phyloP scores from a whole-genome alignment of 2,113 vertebrate genomes.

The Laterallus jamaicensis region DNA sequence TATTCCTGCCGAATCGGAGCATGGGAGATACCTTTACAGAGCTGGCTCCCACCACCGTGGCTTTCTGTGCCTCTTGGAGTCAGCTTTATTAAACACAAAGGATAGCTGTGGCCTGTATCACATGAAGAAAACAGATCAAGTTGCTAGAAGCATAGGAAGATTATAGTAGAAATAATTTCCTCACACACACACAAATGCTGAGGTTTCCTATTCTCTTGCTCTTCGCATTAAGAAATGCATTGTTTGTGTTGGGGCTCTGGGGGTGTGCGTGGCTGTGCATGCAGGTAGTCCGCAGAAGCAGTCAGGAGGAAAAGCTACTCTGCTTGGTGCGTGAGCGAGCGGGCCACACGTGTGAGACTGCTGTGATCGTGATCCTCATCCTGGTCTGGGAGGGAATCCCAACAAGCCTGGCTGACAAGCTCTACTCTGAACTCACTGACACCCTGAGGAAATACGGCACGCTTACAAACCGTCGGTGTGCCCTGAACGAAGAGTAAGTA shows the following conservation, averaged over 20 bases:
- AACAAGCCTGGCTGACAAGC: constrained; percentile 80
- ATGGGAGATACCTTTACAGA: not conserved
- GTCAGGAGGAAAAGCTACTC: constrained; percentile 90
- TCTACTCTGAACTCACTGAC: constrained; percentile 88
- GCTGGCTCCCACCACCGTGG: not conserved
- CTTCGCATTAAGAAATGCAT: not conserved
- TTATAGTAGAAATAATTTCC: not conserved
- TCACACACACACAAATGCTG: fast-evolving
- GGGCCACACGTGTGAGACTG: constrained; percentile 87
- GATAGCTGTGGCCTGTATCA: not conserved
- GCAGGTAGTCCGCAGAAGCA: constrained; percentile 90
- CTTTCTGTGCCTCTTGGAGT: not conserved
- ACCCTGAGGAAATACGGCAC: constrained; percentile 88
- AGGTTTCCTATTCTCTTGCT: not conserved
- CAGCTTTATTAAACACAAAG: not conserved
- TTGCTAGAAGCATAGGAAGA: not conserved
- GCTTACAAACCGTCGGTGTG: constrained; percentile 90
- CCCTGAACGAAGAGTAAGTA: constrained; percentile 96
- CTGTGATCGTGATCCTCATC: constrained; percentile 92
- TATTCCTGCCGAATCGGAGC: not conserved
- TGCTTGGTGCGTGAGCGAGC: constrained; percentile 90
- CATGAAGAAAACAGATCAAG: not conserved
- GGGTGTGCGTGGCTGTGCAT: constrained; percentile 31
- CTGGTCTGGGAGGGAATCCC: constrained; percentile 95
- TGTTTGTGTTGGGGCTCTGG: constrained; percentile 45